Conservation (phyloP, 2,888 invertebrate genomes). For the Cataglyphis cursor region DNA sequence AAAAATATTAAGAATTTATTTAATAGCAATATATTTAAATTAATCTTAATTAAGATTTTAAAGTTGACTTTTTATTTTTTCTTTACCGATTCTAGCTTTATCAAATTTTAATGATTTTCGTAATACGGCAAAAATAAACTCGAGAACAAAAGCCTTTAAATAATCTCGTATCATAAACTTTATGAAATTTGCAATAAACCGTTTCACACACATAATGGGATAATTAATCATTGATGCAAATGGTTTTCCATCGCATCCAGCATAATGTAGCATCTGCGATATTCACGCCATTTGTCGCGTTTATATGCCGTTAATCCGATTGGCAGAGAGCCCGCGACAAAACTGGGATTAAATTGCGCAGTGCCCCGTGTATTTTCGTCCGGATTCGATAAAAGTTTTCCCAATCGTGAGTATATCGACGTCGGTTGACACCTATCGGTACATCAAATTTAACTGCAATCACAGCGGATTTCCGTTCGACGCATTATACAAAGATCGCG, state of each 20-base stretch:
- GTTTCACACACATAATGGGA: conserved; percentile 44
- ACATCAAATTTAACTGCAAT: conserved; percentile 42
- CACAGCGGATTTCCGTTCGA: conserved; percentile 35
- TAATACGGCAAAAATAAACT: background rate
- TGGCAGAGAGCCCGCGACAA: conserved; percentile 42
- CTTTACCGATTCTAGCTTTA: background rate
- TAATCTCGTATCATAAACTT: conserved; percentile 45
- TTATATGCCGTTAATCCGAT: conserved; percentile 52
- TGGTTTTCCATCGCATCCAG: conserved; percentile 42
- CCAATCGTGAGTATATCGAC: conserved; percentile 44
- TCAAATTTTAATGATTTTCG: conserved; percentile 18
- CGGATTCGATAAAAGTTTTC: conserved; percentile 51
- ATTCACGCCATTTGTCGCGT: conserved; percentile 55
- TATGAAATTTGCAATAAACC: conserved; percentile 29
- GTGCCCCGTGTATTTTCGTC: conserved; percentile 30
- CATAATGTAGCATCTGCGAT: conserved; percentile 45
- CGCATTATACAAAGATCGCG: conserved; percentile 20
- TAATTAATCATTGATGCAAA: conserved; percentile 57
- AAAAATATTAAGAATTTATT: too few species aligned
- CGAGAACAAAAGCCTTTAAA: conserved; percentile 23
- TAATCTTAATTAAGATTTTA: background rate
- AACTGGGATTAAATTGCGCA: conserved; percentile 53
- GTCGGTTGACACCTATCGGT: conserved; percentile 36
- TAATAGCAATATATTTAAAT: background rate
- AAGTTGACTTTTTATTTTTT: background rate